phyloP scores from a whole-genome alignment of 2,113 vertebrate genomes.

The Rhinichthys klamathensis region DNA sequence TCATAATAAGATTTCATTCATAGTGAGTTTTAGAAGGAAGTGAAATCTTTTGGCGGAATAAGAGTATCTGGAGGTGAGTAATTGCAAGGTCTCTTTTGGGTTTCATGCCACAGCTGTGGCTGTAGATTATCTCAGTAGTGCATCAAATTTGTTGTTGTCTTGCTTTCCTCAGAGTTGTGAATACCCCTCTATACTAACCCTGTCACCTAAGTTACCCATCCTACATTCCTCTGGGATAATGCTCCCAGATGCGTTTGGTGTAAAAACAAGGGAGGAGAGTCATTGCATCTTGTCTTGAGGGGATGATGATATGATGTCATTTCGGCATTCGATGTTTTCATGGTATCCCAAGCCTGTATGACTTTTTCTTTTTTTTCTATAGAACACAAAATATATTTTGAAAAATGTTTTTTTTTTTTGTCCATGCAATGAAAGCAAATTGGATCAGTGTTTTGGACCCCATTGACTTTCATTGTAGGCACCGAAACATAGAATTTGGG shows the following conservation, averaged over 20 bases:
- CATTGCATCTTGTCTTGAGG: slow-evolving; percentile 11
- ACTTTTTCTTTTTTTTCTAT: neutral
- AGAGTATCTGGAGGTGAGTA: neutral
- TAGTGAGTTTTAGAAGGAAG: neutral
- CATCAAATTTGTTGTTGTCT: slow-evolving; percentile 19
- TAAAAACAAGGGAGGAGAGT: neutral
- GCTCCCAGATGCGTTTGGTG: slow-evolving; percentile 21
- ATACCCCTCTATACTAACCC: neutral
- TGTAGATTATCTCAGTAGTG: neutral
- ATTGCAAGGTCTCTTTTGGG: neutral
- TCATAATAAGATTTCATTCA: slow-evolving; percentile 3
- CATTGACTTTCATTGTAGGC: neutral
- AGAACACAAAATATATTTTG: neutral
- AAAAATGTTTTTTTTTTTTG: neutral
- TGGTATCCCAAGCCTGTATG: neutral
- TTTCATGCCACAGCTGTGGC: neutral
- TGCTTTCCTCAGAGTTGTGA: neutral
- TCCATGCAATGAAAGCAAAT: neutral
- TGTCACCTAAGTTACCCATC: slow-evolving; percentile 50
- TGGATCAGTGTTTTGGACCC: neutral
- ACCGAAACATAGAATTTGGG: neutral
- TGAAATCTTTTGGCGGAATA: neutral
- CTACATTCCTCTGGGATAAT: slow-evolving; percentile 30
- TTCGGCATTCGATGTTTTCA: neutral
- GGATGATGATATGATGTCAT: slow-evolving; percentile 50